A percentile compares a stretch with the other conserved stretches of the same genome.
Conservation (phyloP, 2,888 invertebrate species). For the Monochamus alternatus region DNA sequence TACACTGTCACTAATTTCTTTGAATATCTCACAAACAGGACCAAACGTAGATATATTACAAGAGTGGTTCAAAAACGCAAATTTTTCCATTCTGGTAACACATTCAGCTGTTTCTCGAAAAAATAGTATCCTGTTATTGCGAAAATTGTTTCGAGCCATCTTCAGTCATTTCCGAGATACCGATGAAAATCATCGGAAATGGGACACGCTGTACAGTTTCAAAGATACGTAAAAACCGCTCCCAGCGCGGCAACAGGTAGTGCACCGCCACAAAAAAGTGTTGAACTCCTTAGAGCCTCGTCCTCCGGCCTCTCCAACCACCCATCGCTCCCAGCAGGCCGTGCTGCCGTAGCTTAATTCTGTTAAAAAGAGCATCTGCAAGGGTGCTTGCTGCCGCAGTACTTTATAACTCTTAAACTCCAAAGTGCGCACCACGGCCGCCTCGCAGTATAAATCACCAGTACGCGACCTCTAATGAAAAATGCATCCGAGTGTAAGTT, state of each 20-base stretch:
- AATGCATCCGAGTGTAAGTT: constrained; percentile 64
- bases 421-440: constrained; percentile 52
- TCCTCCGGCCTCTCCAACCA: constrained; percentile 45
- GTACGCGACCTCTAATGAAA: constrained; percentile 61
- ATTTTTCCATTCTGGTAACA: too few relatives aligned
- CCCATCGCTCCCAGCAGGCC: constrained; percentile 60
- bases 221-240: background rate
- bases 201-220: background rate
- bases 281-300: constrained; percentile 42
- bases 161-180: too few relatives aligned
- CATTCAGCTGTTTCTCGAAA: too few relatives aligned
- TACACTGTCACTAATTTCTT: too few relatives aligned
- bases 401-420: constrained; percentile 51
- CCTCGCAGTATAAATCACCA: constrained; percentile 59
- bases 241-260: constrained; percentile 19
- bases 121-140: too few relatives aligned
- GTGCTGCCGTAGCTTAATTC: constrained; percentile 64
- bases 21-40: too few relatives aligned
- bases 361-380: constrained; percentile 61
- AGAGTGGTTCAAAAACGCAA: too few relatives aligned
- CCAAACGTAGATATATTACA: too few relatives aligned
- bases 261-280: constrained; percentile 35
- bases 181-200: background rate
- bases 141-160: too few relatives aligned
- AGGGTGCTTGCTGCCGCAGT: constrained; percentile 44